These are phyloP conservation scores for Axea sp. DNA, from an alignment of 2,888 invertebrate genomes.

Conservation along the genomic window DNA sequence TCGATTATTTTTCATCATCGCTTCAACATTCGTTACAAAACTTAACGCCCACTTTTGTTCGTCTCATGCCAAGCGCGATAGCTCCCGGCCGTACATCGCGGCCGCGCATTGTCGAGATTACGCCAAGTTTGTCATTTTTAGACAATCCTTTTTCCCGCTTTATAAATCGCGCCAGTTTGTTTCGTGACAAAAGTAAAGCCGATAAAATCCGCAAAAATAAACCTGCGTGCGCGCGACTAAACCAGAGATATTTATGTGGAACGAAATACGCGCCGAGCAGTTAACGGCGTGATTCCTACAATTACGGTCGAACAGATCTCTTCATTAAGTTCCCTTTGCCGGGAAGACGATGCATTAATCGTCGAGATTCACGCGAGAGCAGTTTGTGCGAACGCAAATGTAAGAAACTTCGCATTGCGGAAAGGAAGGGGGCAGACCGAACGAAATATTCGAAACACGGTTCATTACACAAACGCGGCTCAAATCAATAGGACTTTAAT, in stretches of 20 bases:
- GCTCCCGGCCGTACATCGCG: no score
- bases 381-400: slow-evolving; percentile 10
- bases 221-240: slow-evolving; percentile 6
- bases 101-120: no score
- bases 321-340: slow-evolving; percentile 40
- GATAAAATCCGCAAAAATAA: slow-evolving; percentile 15
- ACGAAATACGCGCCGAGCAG: slow-evolving; percentile 22
- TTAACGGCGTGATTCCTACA: slow-evolving; percentile 39
- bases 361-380: slow-evolving; percentile 35
- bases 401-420: slow-evolving; percentile 32
- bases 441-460: slow-evolving; percentile 37
- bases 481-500: slow-evolving; percentile 44
- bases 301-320: slow-evolving; percentile 44
- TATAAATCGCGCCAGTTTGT: slow-evolving; percentile 19
- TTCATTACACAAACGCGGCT: slow-evolving; percentile 46
- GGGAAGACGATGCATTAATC: slow-evolving; percentile 41
- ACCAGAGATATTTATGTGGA: slow-evolving; percentile 18
- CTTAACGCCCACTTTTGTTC: no score
- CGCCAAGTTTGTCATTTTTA: no score
- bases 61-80: no score
- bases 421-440: background rate
- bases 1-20: slow-evolving; percentile 13
- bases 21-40: no score
- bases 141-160: no score
- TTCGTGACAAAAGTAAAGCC: slow-evolving; percentile 7